Base-by-base conservation (phyloP, 2,888 invertebrate genomes). In the Amblyjoppa fuscipennis region DNA sequence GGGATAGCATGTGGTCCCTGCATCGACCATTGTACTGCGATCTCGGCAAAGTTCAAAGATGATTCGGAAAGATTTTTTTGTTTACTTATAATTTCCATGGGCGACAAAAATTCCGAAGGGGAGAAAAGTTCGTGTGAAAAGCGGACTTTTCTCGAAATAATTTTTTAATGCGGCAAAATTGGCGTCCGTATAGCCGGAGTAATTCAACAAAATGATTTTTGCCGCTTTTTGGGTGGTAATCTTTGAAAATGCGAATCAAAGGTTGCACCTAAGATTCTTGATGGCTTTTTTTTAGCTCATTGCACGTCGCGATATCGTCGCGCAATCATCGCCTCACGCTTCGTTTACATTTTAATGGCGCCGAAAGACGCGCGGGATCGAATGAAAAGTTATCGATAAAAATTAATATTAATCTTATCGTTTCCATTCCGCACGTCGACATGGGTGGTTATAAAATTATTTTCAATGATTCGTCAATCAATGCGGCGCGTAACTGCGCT, bases 301-400 rank as follows among this genome's bases (percentile, higher is more conserved):
- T 7, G 13, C 28, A 20, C 20, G 28, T 38, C 45, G 74, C 11
- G 68, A 53, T 77, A 34, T 53, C 31, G 64, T 56, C 45, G 41
- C n/a, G 45, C 34, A 31, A 51, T 73, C 41, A 56, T n/a, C 20
- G 9, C 71, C 71, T 51, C 56, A 53, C 66, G 38, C 64, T 56
- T 79, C 79, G 70, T 75, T 75, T 64, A 64, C 70, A 79, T 75
- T 79, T 83, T 79, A 83, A 79, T 64, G 83, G 75, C 79, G 69
- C 45, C 51, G 51, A 20, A 28, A 41, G 51, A 66, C 34, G 53
- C 61, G 41, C 11, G 25, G 25, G 53, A 74, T 20, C 84, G 74
- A 74, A 81, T 81, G 31, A 69, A 77, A 78, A 78, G 69, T 64
- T 69, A 81, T 84, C 77, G 74, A 73, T 81, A 68, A 59, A 80